Conservation (phyloP, 2,113 vertebrate genomes). For the Trichechus manatus region DNA sequence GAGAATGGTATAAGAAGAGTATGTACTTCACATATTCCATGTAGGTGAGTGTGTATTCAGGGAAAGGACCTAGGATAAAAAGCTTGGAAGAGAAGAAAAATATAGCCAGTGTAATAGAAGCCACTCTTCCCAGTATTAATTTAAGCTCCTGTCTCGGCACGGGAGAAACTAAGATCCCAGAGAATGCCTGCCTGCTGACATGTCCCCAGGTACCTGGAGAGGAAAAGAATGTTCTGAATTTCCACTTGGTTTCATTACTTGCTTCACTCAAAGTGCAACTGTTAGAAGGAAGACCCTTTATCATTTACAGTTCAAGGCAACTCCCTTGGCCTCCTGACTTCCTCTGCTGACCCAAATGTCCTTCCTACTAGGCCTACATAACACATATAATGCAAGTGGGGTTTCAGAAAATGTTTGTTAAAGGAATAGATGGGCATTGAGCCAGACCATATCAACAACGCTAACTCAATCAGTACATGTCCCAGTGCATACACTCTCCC, state of each 20-base stretch:
- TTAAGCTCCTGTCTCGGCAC: background rate
- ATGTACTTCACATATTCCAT: background rate
- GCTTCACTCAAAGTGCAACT: background rate
- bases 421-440: background rate
- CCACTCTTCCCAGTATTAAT: background rate
- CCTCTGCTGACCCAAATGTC: background rate
- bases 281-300: background rate
- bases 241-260: background rate
- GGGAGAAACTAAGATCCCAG: background rate
- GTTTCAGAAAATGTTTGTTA: background rate
- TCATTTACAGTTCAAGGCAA: slow-evolving; percentile 13
- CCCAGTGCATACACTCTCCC: background rate
- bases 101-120: background rate
- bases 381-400: background rate
- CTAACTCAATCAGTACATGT: background rate
- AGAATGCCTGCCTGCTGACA: background rate
- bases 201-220: background rate
- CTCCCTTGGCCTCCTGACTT: background rate
- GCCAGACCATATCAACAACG: background rate
- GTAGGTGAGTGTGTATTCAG: background rate
- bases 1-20: too few species aligned
- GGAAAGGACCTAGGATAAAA: background rate
- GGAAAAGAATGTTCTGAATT: background rate
- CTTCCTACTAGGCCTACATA: background rate
- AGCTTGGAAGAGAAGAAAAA: background rate